These are phyloP conservation scores for Threskiornis aethiopicus DNA, from an alignment of 2,797 vertebrate species.

Conservation along the genomic window DNA sequence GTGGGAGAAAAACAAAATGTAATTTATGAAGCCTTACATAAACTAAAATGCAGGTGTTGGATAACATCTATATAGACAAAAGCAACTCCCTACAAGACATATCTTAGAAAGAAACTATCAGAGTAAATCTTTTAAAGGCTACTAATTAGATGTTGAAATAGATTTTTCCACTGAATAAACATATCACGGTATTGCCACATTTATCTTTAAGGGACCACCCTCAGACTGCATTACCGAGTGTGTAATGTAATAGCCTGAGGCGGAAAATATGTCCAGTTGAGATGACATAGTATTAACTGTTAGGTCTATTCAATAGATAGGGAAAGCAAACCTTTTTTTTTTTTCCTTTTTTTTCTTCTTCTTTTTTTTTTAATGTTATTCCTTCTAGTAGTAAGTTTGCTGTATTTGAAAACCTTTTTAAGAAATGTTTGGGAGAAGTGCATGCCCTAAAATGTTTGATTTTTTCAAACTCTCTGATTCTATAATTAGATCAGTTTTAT, in stretches of 20 bases:
- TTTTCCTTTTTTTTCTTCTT: fast-evolving
- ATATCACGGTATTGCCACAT: conserved; percentile 60
- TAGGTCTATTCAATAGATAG: not conserved
- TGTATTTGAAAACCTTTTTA: not conserved
- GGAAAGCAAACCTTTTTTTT: not conserved
- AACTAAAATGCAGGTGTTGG: conserved; percentile 59
- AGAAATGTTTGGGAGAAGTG: not conserved
- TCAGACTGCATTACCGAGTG: conserved; percentile 45
- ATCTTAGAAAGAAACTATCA: conserved; percentile 42
- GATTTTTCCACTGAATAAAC: conserved; percentile 72
- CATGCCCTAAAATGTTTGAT: not conserved
- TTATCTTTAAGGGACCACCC: conserved; percentile 74
- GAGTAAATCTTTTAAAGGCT: conserved; percentile 67
- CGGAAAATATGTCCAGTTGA: conserved; percentile 40
- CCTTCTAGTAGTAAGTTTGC: not conserved
- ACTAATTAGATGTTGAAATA: conserved; percentile 72
- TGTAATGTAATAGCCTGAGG: conserved; percentile 53
- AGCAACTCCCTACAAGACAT: conserved; percentile 5
- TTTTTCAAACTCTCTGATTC: not conserved
- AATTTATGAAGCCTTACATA: conserved; percentile 56
- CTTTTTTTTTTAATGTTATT: not conserved
- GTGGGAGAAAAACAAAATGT: conserved; percentile 50
- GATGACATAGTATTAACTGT: conserved; percentile 26
- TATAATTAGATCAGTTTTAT: not conserved
- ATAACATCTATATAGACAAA: conserved; percentile 66